Evolutionary conservation across 2,888 invertebrate genomes (phyloP).

Genomic region (Peribatodes rhomboidaria): DNA sequence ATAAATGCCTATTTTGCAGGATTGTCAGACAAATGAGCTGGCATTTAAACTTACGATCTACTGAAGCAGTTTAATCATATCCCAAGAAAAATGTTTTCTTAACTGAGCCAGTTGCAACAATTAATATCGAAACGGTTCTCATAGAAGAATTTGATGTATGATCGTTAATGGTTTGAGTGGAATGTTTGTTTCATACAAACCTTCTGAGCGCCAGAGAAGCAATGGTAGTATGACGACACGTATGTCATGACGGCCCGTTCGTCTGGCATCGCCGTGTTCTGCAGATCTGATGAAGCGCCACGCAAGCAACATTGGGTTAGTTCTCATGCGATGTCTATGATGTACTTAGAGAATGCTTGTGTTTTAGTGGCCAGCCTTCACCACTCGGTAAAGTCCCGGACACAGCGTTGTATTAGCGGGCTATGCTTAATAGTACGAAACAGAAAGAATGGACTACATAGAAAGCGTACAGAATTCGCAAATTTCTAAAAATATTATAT

Average conservation of each 20-base stretch:
- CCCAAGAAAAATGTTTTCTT: slow-evolving; percentile 11
- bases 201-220: slow-evolving; percentile 99
- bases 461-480: slow-evolving; percentile 45
- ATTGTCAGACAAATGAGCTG: slow-evolving; percentile 14
- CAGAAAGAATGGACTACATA: slow-evolving; percentile 33
- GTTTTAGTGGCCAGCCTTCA: slow-evolving; percentile 40
- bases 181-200: slow-evolving; percentile 85
- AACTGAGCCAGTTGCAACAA: slow-evolving; percentile 21
- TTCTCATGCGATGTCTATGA: slow-evolving; percentile 73
- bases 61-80: neutral
- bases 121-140: slow-evolving; percentile 30
- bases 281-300: slow-evolving; percentile 93
- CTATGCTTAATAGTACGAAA: slow-evolving; percentile 32
- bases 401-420: slow-evolving; percentile 27
- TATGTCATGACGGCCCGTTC: slow-evolving; percentile 99
- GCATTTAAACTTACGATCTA: slow-evolving; percentile 7
- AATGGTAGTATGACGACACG: slow-evolving; percentile 99
- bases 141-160: slow-evolving; percentile 57
- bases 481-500: slow-evolving; percentile 49
- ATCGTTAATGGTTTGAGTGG: slow-evolving; percentile 30
- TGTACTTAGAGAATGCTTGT: slow-evolving; percentile 62
- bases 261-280: slow-evolving; percentile 99
- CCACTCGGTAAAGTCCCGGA: slow-evolving; percentile 18
- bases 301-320: slow-evolving; percentile 82
- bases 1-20: slow-evolving; percentile 5